phyloP scores from a whole-genome alignment of 2,797 vertebrate species.

The Melanotaenia trifasciata region DNA sequence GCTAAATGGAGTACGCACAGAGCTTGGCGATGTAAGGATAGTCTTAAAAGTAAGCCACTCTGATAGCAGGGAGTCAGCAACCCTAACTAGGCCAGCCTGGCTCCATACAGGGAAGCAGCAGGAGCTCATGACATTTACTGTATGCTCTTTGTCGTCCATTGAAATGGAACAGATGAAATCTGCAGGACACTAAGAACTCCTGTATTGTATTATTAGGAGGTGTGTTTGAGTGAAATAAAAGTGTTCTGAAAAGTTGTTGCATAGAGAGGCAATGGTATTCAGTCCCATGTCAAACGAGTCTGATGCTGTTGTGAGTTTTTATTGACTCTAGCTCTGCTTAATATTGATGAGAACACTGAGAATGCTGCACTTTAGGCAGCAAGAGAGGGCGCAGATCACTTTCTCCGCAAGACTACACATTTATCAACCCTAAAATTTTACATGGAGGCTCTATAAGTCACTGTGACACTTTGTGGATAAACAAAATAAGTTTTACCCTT shows the following conservation, averaged over 20 bases:
- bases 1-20: constrained; percentile 25
- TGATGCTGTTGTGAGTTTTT: neutral
- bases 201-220: constrained; percentile 16
- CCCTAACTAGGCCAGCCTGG: constrained; percentile 61
- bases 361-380: too few relatives aligned
- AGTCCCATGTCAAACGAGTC: neutral
- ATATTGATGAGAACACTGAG: neutral
- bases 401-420: neutral
- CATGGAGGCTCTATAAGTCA: neutral
- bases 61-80: constrained; percentile 56
- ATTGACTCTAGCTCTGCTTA: neutral
- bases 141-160: constrained; percentile 53
- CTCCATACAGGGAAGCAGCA: constrained; percentile 37
- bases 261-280: neutral
- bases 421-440: neutral
- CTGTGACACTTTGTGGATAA: too few relatives aligned
- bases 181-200: constrained; percentile 13
- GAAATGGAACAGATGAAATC: constrained; percentile 56
- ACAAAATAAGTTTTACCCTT: neutral
- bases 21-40: constrained; percentile 31
- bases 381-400: neutral
- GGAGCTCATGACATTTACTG: constrained; percentile 57
- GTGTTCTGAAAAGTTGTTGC: neutral
- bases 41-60: constrained; percentile 42
- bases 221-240: neutral